Conservation (phyloP, 2,797 vertebrate species). For the Pitangus sulphuratus region DNA sequence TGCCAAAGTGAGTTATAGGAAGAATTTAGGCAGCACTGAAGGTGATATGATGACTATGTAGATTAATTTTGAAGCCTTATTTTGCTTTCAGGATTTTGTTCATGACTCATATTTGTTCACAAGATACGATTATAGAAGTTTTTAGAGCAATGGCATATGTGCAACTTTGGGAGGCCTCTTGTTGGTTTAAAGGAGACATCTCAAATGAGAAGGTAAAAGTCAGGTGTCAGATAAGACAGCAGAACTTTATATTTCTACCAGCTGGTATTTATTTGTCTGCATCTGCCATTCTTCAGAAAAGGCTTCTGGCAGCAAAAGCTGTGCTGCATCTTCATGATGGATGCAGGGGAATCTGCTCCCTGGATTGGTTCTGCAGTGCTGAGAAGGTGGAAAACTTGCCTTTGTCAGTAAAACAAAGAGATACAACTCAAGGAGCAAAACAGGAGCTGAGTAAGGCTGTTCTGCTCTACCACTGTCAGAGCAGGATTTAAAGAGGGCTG, state of each 20-base stretch:
- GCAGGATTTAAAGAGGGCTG: not conserved
- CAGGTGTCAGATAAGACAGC: not conserved
- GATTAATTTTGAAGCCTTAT: not conserved
- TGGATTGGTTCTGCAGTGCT: not conserved
- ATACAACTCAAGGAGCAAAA: not conserved
- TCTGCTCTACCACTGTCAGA: not conserved
- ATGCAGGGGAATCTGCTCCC: not conserved
- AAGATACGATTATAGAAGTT: not conserved
- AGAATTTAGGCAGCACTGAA: not conserved
- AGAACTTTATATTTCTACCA: not conserved
- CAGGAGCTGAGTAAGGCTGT: not conserved
- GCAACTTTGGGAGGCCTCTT: not conserved
- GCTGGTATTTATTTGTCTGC: not conserved
- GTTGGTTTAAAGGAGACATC: not conserved
- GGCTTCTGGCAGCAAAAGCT: not conserved
- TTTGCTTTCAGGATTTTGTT: not conserved
- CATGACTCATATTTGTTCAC: constrained; percentile 23
- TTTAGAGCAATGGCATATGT: not conserved
- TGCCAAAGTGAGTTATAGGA: not conserved
- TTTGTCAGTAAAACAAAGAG: not conserved
- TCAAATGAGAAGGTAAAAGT: not conserved
- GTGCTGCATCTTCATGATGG: not conserved
- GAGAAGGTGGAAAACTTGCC: not conserved
- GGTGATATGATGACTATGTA: not conserved
- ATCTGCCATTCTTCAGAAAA: not conserved